phyloP scores from a whole-genome alignment of 2,797 vertebrate genomes.

The Acrocephalus scirpaceus region DNA sequence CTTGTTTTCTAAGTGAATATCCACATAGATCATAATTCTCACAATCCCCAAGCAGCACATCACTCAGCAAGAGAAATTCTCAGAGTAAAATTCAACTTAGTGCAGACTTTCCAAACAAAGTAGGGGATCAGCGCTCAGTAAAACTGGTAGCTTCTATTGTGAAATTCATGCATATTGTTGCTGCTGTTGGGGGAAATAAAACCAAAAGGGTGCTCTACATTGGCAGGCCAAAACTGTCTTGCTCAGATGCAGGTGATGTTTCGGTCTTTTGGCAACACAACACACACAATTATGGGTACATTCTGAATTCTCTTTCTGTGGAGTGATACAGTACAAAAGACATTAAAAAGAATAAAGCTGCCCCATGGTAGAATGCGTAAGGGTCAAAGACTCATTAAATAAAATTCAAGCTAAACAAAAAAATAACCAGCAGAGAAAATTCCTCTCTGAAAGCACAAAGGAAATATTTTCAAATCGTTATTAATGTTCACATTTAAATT shows the following conservation, averaged over 20 bases:
- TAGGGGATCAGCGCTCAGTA: neutral
- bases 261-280: neutral
- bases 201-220: fast-evolving
- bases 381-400: neutral
- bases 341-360: neutral
- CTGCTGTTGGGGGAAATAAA: neutral
- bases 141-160: neutral
- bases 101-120: neutral
- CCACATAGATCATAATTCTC: neutral
- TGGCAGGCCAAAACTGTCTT: neutral
- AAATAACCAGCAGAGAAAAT: neutral
- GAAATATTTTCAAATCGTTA: neutral
- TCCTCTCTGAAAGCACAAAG: neutral
- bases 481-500: neutral
- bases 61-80: neutral
- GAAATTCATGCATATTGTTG: neutral
- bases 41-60: neutral
- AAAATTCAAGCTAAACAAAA: neutral
- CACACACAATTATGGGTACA: neutral
- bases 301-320: neutral
- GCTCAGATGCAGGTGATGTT: neutral
- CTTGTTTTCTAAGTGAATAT: neutral
- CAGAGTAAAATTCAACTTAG: neutral
- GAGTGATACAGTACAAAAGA: neutral
- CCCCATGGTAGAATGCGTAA: neutral